Percentiles rank a stretch among this genome's conserved stretches.
These are phyloP conservation scores for Leptopilina clavipes DNA, from an alignment of 1,140 invertebrate species.

Conservation along the genomic window DNA sequence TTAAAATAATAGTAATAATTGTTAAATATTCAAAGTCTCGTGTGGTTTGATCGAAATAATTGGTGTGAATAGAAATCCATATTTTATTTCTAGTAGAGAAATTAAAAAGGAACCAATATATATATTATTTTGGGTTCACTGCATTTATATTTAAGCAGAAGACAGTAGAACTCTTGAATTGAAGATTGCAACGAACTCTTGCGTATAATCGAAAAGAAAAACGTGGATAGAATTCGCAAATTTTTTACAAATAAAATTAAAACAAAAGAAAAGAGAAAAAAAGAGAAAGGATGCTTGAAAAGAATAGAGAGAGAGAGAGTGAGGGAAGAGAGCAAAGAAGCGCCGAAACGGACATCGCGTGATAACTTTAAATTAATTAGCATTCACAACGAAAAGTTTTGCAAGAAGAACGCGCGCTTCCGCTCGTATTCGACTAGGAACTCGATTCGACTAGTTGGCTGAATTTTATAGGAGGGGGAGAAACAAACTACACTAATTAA, in stretches of 20 bases:
- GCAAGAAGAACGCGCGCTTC: slow-evolving; percentile 44
- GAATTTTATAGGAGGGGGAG: slow-evolving; percentile 50
- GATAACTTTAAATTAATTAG: slow-evolving; percentile 58
- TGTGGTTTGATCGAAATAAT: too few species aligned
- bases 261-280: neutral
- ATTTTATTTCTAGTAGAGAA: slow-evolving; percentile 29
- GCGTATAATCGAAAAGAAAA: slow-evolving; percentile 43
- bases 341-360: slow-evolving; percentile 52
- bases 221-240: slow-evolving; percentile 26
- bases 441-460: slow-evolving; percentile 12
- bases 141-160: slow-evolving; percentile 39
- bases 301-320: slow-evolving; percentile 9
- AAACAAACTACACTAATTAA: slow-evolving; percentile 59
- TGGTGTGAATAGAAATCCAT: too few species aligned
- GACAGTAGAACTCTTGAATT: slow-evolving; percentile 42
- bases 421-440: slow-evolving; percentile 42
- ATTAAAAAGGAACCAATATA: slow-evolving; percentile 33
- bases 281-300: slow-evolving; percentile 7
- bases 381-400: slow-evolving; percentile 38
- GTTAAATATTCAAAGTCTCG: too few species aligned
- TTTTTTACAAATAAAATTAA: neutral
- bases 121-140: slow-evolving; percentile 13
- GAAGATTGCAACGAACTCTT: slow-evolving; percentile 41
- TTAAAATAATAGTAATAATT: too few species aligned
- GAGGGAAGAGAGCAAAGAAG: slow-evolving; percentile 24